These are phyloP conservation scores for Crenichthys baileyi DNA, from an alignment of 2,797 vertebrate genomes.

Conservation along the genomic window DNA sequence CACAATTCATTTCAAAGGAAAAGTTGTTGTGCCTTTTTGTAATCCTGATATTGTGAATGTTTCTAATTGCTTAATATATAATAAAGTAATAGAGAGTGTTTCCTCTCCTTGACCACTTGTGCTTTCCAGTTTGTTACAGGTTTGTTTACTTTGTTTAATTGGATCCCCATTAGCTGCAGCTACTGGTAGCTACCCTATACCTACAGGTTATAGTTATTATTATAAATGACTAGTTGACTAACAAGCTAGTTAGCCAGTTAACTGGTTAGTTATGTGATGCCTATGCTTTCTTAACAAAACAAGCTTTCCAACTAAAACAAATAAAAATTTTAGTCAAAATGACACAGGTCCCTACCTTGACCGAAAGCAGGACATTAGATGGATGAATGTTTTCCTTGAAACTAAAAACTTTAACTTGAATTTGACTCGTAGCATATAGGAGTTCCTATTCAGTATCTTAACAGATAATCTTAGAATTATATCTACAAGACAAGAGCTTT, in stretches of 20 bases:
- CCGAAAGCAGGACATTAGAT: not conserved
- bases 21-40: not conserved
- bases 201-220: no score
- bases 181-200: no score
- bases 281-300: not conserved
- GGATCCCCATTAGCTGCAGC: no score
- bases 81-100: not conserved
- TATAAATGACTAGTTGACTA: not conserved
- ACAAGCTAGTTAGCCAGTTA: not conserved
- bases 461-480: not conserved
- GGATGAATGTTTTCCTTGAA: not conserved
- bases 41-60: slow-evolving; percentile 12
- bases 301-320: not conserved
- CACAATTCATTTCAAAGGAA: slow-evolving; percentile 20
- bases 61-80: slow-evolving; percentile 34
- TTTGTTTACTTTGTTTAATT: no score
- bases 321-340: not conserved
- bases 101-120: not conserved
- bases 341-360: not conserved
- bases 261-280: not conserved
- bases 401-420: not conserved
- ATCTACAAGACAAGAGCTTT: not conserved
- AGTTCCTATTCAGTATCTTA: not conserved
- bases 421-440: not conserved
- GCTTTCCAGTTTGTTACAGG: slow-evolving; percentile 6